Conservation (phyloP, 2,888 invertebrate genomes). For the Hypolimnas misippus region DNA sequence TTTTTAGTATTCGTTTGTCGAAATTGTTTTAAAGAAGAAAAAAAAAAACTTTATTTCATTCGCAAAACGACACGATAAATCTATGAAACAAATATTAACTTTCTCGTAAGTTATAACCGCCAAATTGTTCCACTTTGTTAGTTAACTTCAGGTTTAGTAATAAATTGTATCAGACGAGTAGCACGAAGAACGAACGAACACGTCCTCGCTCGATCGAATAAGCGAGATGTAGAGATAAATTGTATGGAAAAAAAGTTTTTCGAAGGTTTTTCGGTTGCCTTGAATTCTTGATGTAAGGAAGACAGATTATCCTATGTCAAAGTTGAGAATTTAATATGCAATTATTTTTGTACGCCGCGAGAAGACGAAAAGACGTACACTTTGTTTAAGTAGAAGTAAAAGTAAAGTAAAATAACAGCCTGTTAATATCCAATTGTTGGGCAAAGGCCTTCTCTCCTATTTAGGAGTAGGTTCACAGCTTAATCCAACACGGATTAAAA, state of each 20-base stretch:
- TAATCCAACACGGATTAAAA: no score
- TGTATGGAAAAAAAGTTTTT: background rate
- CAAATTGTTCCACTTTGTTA: slow-evolving; percentile 53
- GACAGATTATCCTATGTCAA: background rate
- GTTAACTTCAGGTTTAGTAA: slow-evolving; percentile 55
- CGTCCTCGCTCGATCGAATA: slow-evolving; percentile 10
- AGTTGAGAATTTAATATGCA: background rate
- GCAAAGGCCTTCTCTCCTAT: no score
- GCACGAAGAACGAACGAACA: slow-evolving; percentile 43
- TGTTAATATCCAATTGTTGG: no score
- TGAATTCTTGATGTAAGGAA: slow-evolving; percentile 1
- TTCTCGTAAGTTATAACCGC: slow-evolving; percentile 38
- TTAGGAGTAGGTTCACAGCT: no score
- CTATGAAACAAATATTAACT: slow-evolving; percentile 40
- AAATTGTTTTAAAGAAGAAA: background rate
- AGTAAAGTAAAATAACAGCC: no score
- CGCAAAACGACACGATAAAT: slow-evolving; percentile 28
- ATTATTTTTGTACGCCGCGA: background rate
- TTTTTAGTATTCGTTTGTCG: background rate
- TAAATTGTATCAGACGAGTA: slow-evolving; percentile 55
- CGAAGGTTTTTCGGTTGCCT: background rate
- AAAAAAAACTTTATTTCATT: background rate
- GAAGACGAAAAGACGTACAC: no score
- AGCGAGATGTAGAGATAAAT: background rate
- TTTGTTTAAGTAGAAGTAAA: no score